These are phyloP conservation scores for Aleiodes testaceus DNA, from an alignment of 2,888 invertebrate species.

Conservation along the genomic window DNA sequence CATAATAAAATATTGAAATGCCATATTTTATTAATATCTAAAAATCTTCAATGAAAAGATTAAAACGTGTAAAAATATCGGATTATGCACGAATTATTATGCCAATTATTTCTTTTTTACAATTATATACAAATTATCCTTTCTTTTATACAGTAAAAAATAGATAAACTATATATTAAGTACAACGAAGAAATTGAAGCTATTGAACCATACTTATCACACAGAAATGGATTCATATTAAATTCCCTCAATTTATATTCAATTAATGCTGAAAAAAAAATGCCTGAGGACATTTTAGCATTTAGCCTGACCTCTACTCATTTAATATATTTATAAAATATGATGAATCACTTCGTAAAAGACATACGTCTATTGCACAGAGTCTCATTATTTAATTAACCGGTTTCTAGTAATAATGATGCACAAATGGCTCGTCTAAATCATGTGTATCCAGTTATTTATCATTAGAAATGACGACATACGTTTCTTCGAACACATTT, in stretches of 20 bases:
- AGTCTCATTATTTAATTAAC: slow-evolving; percentile 22
- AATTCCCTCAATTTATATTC: background rate
- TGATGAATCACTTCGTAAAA: slow-evolving; percentile 10
- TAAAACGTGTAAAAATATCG: background rate
- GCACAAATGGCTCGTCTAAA: slow-evolving; percentile 1
- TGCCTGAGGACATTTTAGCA: background rate
- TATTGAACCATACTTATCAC: slow-evolving; percentile 4
- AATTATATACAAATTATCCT: slow-evolving; percentile 28
- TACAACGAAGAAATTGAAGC: slow-evolving; percentile 20
- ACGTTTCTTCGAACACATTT: background rate
- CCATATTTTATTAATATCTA: slow-evolving; percentile 7
- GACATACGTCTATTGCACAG: slow-evolving; percentile 9
- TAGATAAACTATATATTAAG: slow-evolving; percentile 36
- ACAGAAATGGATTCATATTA: background rate
- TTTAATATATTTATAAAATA: background rate
- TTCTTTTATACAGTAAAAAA: background rate
- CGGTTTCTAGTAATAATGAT: background rate
- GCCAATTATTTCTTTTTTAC: background rate
- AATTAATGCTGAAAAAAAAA: background rate
- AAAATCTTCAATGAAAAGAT: background rate
- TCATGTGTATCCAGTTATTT: background rate
- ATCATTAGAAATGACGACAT: background rate
- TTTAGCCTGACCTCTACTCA: too few relatives aligned
- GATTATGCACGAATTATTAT: slow-evolving; percentile 1
- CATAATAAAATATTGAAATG: slow-evolving; percentile 17